Percentiles rank a stretch among this genome's conserved stretches.
Evolutionary conservation across 2,797 vertebrate genomes (phyloP).

Genomic region (Crenuchus spilurus): DNA sequence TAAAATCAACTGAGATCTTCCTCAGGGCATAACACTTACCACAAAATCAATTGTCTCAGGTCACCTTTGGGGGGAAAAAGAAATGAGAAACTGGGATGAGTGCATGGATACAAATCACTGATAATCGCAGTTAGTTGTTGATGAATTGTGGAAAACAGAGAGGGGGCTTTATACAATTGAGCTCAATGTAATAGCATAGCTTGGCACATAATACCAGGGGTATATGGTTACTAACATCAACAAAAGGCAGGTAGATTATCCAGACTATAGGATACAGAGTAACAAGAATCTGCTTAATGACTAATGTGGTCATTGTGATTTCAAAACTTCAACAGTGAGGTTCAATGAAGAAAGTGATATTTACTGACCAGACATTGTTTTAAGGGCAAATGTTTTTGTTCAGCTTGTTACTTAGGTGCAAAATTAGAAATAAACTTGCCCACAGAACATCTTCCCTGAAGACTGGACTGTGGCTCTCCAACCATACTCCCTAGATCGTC

Average conservation of each 20-base stretch:
- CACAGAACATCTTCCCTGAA: slow-evolving; percentile 79
- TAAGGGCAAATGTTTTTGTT: neutral
- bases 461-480: slow-evolving; percentile 74
- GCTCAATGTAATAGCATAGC: slow-evolving; percentile 67
- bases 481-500: slow-evolving; percentile 84
- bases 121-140: slow-evolving; percentile 41
- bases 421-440: slow-evolving; percentile 77
- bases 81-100: slow-evolving; percentile 41
- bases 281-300: slow-evolving; percentile 68
- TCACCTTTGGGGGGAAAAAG: slow-evolving; percentile 76
- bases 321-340: slow-evolving; percentile 35
- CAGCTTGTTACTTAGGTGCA: too few relatives aligned
- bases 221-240: slow-evolving; percentile 78
- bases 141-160: slow-evolving; percentile 61
- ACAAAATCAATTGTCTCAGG: slow-evolving; percentile 85
- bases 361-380: neutral
- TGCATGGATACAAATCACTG: slow-evolving; percentile 65
- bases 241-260: slow-evolving; percentile 73
- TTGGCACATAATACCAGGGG: slow-evolving; percentile 68
- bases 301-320: slow-evolving; percentile 67
- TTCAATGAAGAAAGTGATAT: neutral
- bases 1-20: neutral
- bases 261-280: slow-evolving; percentile 57
- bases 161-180: slow-evolving; percentile 49
- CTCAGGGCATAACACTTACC: slow-evolving; percentile 72